Evolutionary conservation across 2,113 vertebrate species (phyloP).

Genomic region (Nothobranchius furzeri): DNA sequence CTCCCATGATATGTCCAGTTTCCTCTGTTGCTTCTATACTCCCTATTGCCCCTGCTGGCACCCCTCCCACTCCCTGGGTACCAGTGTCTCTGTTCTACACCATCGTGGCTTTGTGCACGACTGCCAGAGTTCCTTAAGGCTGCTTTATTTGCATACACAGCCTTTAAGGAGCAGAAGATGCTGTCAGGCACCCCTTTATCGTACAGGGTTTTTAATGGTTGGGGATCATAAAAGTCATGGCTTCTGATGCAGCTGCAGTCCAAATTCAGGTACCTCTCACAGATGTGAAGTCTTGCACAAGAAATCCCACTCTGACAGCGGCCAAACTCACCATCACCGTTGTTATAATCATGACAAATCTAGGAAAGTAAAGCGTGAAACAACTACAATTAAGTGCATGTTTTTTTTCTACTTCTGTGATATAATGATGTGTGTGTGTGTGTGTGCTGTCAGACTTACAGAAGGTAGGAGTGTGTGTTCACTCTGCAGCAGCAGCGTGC

Average conservation of each 20-base stretch:
- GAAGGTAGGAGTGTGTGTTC: conserved; percentile 63
- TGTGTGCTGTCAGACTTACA: conserved; percentile 43
- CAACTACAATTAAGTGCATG: neutral
- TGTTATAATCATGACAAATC: conserved; percentile 77
- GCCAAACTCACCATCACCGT: conserved; percentile 57
- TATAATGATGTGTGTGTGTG: neutral
- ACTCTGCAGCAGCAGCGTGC: conserved; percentile 72
- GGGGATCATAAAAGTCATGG: conserved; percentile 67
- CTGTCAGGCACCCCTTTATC: conserved; percentile 36
- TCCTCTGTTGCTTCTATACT: too few species aligned
- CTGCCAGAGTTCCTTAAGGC: conserved; percentile 29
- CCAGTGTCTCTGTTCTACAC: conserved; percentile 1
- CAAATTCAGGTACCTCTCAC: conserved; percentile 52
- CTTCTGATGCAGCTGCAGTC: conserved; percentile 61
- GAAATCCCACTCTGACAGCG: conserved; percentile 40
- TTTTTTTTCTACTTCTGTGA: neutral
- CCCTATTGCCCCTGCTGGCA: neutral
- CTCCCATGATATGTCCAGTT: too few species aligned
- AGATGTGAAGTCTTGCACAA: conserved; percentile 74
- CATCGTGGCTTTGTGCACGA: neutral
- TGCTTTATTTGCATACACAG: conserved; percentile 63
- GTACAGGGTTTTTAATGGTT: conserved; percentile 58
- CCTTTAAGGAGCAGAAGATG: conserved; percentile 54
- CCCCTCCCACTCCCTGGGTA: neutral
- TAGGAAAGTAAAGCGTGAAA: neutral